Conservation (phyloP, 2,113 vertebrate genomes). For the Clupea harengus region DNA sequence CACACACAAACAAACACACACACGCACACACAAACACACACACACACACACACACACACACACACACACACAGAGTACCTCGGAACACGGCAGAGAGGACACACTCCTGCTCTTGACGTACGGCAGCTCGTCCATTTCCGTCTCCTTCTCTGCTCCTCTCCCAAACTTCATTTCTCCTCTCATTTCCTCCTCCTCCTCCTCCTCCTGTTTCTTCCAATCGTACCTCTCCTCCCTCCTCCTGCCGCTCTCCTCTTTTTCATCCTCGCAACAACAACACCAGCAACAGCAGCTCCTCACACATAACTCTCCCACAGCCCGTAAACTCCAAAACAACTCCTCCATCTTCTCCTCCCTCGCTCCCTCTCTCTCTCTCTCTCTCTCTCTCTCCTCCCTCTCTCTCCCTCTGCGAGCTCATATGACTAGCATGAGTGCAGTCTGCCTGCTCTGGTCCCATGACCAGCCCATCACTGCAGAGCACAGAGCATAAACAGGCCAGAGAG, state of each 20-base stretch:
- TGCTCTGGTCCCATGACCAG: slow-evolving; percentile 21
- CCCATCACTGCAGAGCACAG: neutral
- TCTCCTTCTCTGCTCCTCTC: neutral
- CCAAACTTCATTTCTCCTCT: slow-evolving; percentile 13
- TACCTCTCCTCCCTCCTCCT: slow-evolving; percentile 27
- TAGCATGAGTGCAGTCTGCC: slow-evolving; percentile 64
- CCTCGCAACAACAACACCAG: slow-evolving; percentile 53
- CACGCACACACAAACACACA: neutral
- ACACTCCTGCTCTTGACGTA: slow-evolving; percentile 54
- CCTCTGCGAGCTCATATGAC: slow-evolving; percentile 70
- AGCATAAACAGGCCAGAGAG: neutral
- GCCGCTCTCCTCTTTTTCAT: slow-evolving; percentile 28
- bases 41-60: slow-evolving; percentile 9
- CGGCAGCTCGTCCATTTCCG: slow-evolving; percentile 29
- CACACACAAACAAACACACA: neutral
- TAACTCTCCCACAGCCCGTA: slow-evolving; percentile 26
- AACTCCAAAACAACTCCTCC: slow-evolving; percentile 54
- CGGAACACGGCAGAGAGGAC: slow-evolving; percentile 45
- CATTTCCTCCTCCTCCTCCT: slow-evolving; percentile 23
- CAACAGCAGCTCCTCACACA: slow-evolving; percentile 55
- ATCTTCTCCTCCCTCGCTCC: slow-evolving; percentile 44
- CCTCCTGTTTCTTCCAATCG: neutral
- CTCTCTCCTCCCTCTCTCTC: slow-evolving; percentile 21
- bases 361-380: slow-evolving; percentile 17
- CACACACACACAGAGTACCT: slow-evolving; percentile 56